Percentiles rank a stretch among this genome's conserved stretches.
Evolutionary conservation across 2,113 vertebrate species (phyloP).

Genomic region (Lycaon pictus): DNA sequence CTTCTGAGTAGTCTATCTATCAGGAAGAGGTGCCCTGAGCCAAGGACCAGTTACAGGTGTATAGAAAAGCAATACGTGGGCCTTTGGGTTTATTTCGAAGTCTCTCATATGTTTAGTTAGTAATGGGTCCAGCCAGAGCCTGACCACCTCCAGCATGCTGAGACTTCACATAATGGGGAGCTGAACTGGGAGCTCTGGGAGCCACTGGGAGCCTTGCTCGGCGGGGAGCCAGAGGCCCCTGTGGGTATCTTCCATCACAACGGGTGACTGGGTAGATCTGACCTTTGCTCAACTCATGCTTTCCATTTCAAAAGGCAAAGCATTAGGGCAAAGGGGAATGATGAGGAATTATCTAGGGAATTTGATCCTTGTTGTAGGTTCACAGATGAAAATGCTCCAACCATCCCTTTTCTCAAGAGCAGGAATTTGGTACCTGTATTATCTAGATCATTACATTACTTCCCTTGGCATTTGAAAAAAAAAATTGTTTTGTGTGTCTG

Average conservation of each 20-base stretch:
- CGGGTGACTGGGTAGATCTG: background rate
- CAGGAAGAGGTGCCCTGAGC: background rate
- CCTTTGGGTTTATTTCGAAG: background rate
- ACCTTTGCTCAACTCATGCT: background rate
- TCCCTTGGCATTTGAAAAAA: conserved; percentile 42
- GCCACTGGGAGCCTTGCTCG: background rate
- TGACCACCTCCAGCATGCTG: no score
- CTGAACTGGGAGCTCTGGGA: background rate
- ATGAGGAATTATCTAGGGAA: conserved; percentile 11
- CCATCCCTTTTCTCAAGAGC: conserved; percentile 27
- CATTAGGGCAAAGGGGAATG: background rate
- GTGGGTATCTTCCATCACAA: background rate
- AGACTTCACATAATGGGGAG: background rate
- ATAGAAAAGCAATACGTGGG: background rate
- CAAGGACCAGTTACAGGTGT: background rate
- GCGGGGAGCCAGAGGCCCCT: background rate
- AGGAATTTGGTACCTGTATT: background rate
- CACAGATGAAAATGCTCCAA: conserved; percentile 25
- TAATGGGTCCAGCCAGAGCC: background rate
- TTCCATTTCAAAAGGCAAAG: conserved; percentile 47
- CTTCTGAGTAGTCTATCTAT: background rate
- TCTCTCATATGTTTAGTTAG: background rate
- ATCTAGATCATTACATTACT: background rate
- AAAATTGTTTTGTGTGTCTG: conserved; percentile 47
- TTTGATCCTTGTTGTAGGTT: conserved; percentile 26